Base-by-base conservation (phyloP, 2,113 vertebrate species). In the Onychorhynchus coronatus region DNA sequence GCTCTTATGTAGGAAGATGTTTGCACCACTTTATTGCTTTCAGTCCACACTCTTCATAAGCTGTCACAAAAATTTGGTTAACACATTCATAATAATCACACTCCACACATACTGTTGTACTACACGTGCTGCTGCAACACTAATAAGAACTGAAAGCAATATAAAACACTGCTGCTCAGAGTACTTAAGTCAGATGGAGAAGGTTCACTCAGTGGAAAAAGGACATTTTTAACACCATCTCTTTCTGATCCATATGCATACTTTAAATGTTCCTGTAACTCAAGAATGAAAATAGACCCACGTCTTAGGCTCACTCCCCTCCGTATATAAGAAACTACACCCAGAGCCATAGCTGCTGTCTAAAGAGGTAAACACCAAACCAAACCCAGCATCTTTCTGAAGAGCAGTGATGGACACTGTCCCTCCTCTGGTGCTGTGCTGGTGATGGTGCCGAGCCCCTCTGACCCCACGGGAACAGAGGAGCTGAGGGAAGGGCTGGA, bases 381-480 rank as follows among this genome's bases (percentile, higher is more conserved):
- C 9, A 70, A 87, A 41, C 6, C 25, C 49, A 78, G 37, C 2
- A 6, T 11, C 13, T 35, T 59, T 22, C 42, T 8, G 31, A 74
- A n/a, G 24, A 44, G 56, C 12, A 28, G 39, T 28, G 30, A 28
- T 7, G 33, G 47, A 67, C 42, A 58, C 15, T 1, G 9, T 19
- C 27, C 25, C 28, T 83, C 20, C 65, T 25, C 1, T 0, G 2
- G 31, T 22, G 27, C 21, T 28, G 37, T 27, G 58, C n/a, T 14
- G 49, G 8, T 5, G 25, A 4, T 1, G 2, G 23, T 19, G 56
- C 24, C 0, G 4, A 61, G 79, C 27, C 22, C 41, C 3, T 4
- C 23, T 24, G 17, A 33, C 22, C 46, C n/a, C 25, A 2, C 12
- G 0, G 12, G 16, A 31, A 24, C 41, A 14, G 17, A 6, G 2